Percentiles rank a stretch among this genome's conserved stretches.
Conservation (phyloP, 1,140 invertebrate genomes). For the Sitobion miscanthi region DNA sequence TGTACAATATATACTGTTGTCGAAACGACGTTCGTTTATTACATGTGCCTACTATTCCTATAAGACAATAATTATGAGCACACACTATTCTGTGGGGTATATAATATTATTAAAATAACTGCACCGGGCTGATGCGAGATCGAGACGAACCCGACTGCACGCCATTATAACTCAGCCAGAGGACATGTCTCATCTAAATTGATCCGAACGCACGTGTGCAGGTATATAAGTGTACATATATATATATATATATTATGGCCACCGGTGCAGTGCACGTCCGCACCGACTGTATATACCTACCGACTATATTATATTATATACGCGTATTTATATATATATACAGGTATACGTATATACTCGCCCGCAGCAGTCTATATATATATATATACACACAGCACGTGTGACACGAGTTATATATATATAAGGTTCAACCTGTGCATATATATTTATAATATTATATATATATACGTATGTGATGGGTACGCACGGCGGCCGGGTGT, state of each 20-base stretch:
- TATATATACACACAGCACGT: neutral
- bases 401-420: neutral
- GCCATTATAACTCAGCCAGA: slow-evolving; percentile 8
- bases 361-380: neutral
- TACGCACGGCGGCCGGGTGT: neutral
- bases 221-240: neutral
- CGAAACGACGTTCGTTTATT: no score
- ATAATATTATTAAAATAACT: neutral
- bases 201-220: neutral
- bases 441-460: neutral
- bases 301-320: no score
- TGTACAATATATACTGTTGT: no score
- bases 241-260: neutral
- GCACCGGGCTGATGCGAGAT: neutral
- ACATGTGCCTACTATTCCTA: neutral
- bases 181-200: neutral
- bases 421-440: neutral
- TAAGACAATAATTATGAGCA: neutral
- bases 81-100: neutral
- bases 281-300: neutral
- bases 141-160: neutral
- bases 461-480: neutral
- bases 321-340: no score
- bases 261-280: neutral
- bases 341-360: neutral